Conservation (phyloP, 2,113 vertebrate genomes). For the Saguinus imperator region DNA sequence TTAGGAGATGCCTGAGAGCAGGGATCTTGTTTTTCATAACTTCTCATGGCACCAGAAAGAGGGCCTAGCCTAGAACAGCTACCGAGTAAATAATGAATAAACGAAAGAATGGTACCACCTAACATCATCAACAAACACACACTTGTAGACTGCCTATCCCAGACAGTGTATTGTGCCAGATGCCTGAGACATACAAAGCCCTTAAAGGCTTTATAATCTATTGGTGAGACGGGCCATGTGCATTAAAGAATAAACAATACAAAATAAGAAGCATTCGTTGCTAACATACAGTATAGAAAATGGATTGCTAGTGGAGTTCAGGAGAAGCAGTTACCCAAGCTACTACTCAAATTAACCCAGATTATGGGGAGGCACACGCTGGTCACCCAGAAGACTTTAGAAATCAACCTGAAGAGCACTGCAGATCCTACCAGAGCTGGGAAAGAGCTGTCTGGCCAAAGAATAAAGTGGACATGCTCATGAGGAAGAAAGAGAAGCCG, state of each 20-base stretch:
- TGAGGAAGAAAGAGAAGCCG: not conserved
- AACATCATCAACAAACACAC: not conserved
- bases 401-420: not conserved
- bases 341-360: not conserved
- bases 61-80: not conserved
- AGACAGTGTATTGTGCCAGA: slow-evolving; percentile 17
- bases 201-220: slow-evolving; percentile 36
- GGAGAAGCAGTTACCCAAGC: not conserved
- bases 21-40: not conserved
- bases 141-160: not conserved
- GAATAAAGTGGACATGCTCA: not conserved
- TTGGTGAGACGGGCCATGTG: slow-evolving; percentile 32
- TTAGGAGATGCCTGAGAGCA: not conserved
- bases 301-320: not conserved
- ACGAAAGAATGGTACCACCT: not conserved
- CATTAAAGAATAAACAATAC: slow-evolving; percentile 28
- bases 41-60: slow-evolving; percentile 3
- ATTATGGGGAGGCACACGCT: not conserved
- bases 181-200: slow-evolving; percentile 4
- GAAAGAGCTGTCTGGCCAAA: not conserved
- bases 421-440: not conserved
- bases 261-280: not conserved
- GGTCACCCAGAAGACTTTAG: not conserved
- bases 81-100: slow-evolving; percentile 34
- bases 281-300: not conserved